Percentiles rank a stretch among this genome's conserved stretches.
phyloP scores from a whole-genome alignment of 2,113 vertebrate genomes.

The Oxyruncus cristatus region DNA sequence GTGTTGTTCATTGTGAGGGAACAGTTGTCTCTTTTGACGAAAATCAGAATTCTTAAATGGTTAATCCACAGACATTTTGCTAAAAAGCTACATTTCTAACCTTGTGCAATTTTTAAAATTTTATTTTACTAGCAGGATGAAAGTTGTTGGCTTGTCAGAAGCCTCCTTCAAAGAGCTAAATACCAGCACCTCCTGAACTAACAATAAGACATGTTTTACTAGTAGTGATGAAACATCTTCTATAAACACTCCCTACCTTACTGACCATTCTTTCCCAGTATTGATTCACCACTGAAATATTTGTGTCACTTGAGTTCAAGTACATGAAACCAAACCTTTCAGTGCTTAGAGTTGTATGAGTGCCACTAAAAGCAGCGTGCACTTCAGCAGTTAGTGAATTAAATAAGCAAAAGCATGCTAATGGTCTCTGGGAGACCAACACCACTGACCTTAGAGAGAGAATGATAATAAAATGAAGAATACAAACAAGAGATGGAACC shows the following conservation, averaged over 20 bases:
- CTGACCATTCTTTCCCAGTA: conserved; percentile 63
- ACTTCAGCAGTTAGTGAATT: conserved; percentile 64
- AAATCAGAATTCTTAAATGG: conserved; percentile 41
- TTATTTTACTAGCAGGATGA: conserved; percentile 46
- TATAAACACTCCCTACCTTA: conserved; percentile 80
- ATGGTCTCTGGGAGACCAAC: conserved; percentile 55
- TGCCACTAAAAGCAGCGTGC: conserved; percentile 68
- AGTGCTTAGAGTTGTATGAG: conserved; percentile 60
- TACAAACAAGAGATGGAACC: conserved; percentile 61
- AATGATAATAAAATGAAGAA: conserved; percentile 71
- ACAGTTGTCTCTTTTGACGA: background rate
- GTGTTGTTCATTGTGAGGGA: background rate
- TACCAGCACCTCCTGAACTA: conserved; percentile 78
- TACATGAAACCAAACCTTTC: conserved; percentile 73
- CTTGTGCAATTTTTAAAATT: background rate
- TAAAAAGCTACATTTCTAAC: conserved; percentile 15
- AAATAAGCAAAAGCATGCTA: conserved; percentile 72
- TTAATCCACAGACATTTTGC: conserved; percentile 4
- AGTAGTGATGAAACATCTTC: conserved; percentile 79
- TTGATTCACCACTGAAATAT: conserved; percentile 79
- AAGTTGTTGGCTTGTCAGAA: conserved; percentile 64
- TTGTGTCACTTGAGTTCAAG: conserved; percentile 78
- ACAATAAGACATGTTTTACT: conserved; percentile 79
- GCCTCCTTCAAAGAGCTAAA: conserved; percentile 73
- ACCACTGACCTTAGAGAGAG: conserved; percentile 58